Evolutionary conservation across 2,888 invertebrate species (phyloP).

Genomic region (Epinotia bilunana): DNA sequence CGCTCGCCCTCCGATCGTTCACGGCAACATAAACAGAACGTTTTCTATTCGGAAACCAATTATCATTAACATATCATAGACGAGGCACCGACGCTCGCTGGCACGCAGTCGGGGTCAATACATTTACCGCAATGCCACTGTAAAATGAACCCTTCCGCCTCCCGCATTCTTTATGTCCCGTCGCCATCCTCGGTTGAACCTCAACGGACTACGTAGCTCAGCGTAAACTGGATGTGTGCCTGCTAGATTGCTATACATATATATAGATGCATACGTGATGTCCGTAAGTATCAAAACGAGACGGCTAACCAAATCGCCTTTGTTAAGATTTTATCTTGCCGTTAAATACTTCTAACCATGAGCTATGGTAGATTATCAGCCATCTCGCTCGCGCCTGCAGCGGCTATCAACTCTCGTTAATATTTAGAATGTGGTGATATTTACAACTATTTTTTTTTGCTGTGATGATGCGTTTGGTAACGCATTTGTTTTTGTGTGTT

Average conservation of each 20-base stretch:
- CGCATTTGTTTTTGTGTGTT: slow-evolving; percentile 4
- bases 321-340: slow-evolving; percentile 83
- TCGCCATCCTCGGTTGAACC: slow-evolving; percentile 50
- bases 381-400: slow-evolving; percentile 75
- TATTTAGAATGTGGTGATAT: slow-evolving; percentile 68
- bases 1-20: slow-evolving; percentile 69
- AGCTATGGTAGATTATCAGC: slow-evolving; percentile 68
- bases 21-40: slow-evolving; percentile 76
- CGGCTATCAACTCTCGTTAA: slow-evolving; percentile 74
- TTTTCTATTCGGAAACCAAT: slow-evolving; percentile 82
- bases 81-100: slow-evolving; percentile 77
- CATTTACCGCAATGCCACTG: slow-evolving; percentile 73
- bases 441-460: slow-evolving; percentile 31
- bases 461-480: not conserved
- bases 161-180: slow-evolving; percentile 53
- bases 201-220: slow-evolving; percentile 59
- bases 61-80: slow-evolving; percentile 84
- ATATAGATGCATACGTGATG: slow-evolving; percentile 79
- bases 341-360: slow-evolving; percentile 83
- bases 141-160: slow-evolving; percentile 60
- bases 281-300: slow-evolving; percentile 81
- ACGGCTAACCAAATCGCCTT: slow-evolving; percentile 83
- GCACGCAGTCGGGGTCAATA: slow-evolving; percentile 81
- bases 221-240: slow-evolving; percentile 57
- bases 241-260: slow-evolving; percentile 76